Evolutionary conservation across 2,888 invertebrate species (phyloP), one percentile per base, ranked within the genome.

Genomic region (Exocentrus adspersus): DNA sequence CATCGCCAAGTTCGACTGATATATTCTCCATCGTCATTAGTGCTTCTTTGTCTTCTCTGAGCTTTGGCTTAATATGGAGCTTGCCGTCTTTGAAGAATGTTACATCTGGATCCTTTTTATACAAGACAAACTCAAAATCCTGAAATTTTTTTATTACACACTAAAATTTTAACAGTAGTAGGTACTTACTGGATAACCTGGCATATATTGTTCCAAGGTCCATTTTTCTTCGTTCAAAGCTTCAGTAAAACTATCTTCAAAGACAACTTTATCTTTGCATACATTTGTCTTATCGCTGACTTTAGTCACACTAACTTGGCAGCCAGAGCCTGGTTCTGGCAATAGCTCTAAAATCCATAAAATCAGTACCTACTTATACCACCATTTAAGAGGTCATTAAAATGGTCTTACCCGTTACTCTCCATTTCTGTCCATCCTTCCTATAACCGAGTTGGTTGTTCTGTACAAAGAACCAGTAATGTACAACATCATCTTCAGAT

Each of bases 401-500:
- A n/a, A n/a, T n/a, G n/a, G 19, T 17, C 20, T 64, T 64, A 87
- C 86, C 81, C 64, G 70, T 70, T 1, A 87, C 83, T 20, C 75
- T 81, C 75, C 80, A 86, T 1, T 68, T 76, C 20, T 81, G 74
- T 2, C 81, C 81, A 45, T 68, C 65, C 58, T 46, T 85, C 84
- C 85, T 67, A 75, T 86, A 83, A 16, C 86, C 84, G n/a, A 79
- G 74, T 9, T 80, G 79, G 41, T 87, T 80, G 5, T 85, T 78
- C 43, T 88, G 86, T 0, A 87, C 86, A 70, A 86, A 86, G 0
- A 88, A 83, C 83, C 90, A 89, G 71, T 90, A 88, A 69, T 87
- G 79, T 30, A 91, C 80, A 9, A 83, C 80, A 75, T 90, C 90
- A 0, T 86, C 86, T 1, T 83, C 73, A 58, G 83, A 83, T 17